phyloP scores from a whole-genome alignment of 2,113 vertebrate genomes.

The Geothlypis trichas region DNA sequence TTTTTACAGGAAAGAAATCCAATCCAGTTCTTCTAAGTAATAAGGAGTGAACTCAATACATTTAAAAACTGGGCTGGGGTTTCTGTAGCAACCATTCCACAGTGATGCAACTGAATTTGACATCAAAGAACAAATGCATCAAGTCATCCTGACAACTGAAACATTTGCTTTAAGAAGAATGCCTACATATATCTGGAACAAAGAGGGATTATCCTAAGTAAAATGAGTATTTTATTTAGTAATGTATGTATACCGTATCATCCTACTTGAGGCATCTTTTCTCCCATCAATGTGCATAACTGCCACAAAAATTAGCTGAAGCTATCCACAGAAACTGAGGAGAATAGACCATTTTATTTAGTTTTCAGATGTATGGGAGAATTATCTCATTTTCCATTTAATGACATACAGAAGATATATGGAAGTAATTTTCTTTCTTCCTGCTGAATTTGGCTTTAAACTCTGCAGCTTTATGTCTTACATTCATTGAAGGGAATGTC shows the following conservation, averaged over 20 bases:
- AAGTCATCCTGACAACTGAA: slow-evolving; percentile 36
- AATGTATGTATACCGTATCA: slow-evolving; percentile 22
- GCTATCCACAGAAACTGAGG: slow-evolving; percentile 5
- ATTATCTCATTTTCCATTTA: slow-evolving; percentile 69
- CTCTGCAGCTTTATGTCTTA: slow-evolving; percentile 28
- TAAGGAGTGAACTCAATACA: slow-evolving; percentile 21
- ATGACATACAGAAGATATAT: slow-evolving; percentile 63
- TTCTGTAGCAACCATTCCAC: slow-evolving; percentile 54
- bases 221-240: slow-evolving; percentile 17
- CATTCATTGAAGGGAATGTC: slow-evolving; percentile 24
- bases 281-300: neutral
- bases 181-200: slow-evolving; percentile 9
- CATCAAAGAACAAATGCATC: slow-evolving; percentile 51
- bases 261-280: slow-evolving; percentile 50
- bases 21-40: neutral
- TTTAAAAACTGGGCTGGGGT: slow-evolving; percentile 19
- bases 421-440: slow-evolving; percentile 67
- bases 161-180: slow-evolving; percentile 16
- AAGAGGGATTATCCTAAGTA: neutral
- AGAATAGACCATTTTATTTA: slow-evolving; percentile 45
- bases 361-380: slow-evolving; percentile 42
- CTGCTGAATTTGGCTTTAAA: slow-evolving; percentile 62
- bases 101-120: slow-evolving; percentile 26
- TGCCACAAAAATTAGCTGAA: slow-evolving; percentile 51
- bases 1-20: slow-evolving; percentile 33